A percentile compares a stretch with the other conserved stretches of the same genome.
phyloP scores from a whole-genome alignment of 2,888 invertebrate species.

The Prosopocoilus inquinatus region DNA sequence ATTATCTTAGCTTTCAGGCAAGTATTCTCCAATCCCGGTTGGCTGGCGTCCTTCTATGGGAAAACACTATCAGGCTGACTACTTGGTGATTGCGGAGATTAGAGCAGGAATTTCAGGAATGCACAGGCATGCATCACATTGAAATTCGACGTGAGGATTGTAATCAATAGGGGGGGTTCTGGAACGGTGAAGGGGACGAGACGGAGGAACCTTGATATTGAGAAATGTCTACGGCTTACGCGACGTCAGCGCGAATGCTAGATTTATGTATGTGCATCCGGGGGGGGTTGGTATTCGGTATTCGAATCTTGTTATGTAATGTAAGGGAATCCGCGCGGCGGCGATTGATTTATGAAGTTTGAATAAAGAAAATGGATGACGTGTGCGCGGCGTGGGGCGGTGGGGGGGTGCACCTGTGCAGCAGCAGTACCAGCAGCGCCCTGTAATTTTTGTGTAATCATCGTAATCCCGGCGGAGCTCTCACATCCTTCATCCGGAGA shows the following conservation, averaged over 20 bases:
- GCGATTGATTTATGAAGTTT: constrained; percentile 17
- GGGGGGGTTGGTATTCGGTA: too few species aligned
- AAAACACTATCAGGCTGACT: constrained; percentile 24
- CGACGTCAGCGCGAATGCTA: constrained; percentile 1
- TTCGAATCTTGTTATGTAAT: neutral
- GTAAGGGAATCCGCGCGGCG: neutral
- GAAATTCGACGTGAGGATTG: constrained; percentile 10
- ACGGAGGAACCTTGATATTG: constrained; percentile 1
- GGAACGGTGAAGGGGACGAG: too few species aligned
- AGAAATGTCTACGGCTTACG: constrained; percentile 1
- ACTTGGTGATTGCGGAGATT: constrained; percentile 24
- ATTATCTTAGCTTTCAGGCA: constrained; percentile 19
- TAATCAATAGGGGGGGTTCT: neutral
- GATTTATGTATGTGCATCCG: neutral
- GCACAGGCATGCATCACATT: constrained; percentile 19
- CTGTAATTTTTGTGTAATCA: constrained; percentile 27
- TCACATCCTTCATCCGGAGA: constrained; percentile 28
- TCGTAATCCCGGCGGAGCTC: constrained; percentile 19
- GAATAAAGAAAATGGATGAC: constrained; percentile 10
- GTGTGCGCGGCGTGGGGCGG: constrained; percentile 3
- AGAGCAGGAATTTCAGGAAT: constrained; percentile 20
- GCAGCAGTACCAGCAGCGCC: too few species aligned
- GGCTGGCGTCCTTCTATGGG: constrained; percentile 17
- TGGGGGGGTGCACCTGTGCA: constrained; percentile 12
- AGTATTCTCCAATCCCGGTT: constrained; percentile 22